Evolutionary conservation across 37 sponge, comb jelly and placozoan species (phyloP).

Genomic region (Crambe crambe): DNA sequence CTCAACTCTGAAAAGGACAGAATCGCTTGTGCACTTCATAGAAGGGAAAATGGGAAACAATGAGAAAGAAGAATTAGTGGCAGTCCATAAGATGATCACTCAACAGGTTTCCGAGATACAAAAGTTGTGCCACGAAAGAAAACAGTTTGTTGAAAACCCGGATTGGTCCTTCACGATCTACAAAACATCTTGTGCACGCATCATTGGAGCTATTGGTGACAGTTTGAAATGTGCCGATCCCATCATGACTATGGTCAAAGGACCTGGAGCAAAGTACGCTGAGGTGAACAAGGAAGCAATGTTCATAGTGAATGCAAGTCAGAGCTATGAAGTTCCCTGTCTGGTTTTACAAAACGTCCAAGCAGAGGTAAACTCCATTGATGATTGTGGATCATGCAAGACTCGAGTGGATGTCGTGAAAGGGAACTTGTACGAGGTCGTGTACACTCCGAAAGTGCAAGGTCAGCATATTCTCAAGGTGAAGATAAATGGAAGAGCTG

Average conservation of each 20-base stretch:
- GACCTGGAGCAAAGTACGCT: neutral
- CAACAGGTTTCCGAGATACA: neutral
- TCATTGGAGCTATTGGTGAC: neutral
- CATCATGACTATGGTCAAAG: neutral
- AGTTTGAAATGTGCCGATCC: conserved; percentile 1
- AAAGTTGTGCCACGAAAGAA: neutral
- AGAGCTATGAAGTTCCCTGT: neutral
- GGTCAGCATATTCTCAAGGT: neutral
- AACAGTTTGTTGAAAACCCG: neutral
- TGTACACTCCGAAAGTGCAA: neutral
- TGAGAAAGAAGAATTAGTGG: neutral
- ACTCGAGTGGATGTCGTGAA: neutral
- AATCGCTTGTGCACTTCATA: neutral
- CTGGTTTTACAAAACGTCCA: neutral
- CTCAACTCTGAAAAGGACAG: neutral
- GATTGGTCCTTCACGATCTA: neutral
- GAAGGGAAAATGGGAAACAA: neutral
- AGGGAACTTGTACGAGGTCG: neutral
- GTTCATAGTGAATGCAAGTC: neutral
- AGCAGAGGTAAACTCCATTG: neutral
- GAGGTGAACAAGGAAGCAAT: neutral
- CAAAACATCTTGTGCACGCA: neutral
- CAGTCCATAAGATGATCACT: neutral
- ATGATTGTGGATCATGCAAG: neutral
- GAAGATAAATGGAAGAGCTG: neutral